Evolutionary conservation across 1,140 invertebrate species (phyloP), one percentile per base, ranked within the genome.

Genomic region (Ectropis grisescens): DNA sequence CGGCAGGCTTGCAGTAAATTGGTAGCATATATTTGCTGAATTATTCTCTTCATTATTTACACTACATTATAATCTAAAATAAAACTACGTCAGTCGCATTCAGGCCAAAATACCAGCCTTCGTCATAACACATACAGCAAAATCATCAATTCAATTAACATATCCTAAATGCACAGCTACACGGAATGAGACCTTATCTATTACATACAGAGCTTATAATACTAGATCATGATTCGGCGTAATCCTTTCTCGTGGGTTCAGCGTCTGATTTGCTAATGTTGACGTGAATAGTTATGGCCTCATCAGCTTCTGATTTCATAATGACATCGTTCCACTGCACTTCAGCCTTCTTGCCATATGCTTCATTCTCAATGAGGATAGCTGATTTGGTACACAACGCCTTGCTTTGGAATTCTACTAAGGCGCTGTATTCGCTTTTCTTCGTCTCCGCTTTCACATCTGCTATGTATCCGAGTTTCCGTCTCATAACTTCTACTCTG

Each of bases 361-460:
- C 47, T 41, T 78, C 72, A 41, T 81, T 79, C 27, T 80, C 76
- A 25, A 81, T 76, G 3, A 72, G 31, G 24, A 82, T 67, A 16
- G 66, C 72, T 5, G 66, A 74, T 56, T 80, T 82, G n/a, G 67
- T 80, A 33, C 59, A 49, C 11, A 81, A 36, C 0, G 68, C 65
- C 48, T 74, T 74, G 40, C 76, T 78, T 56, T 81, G 69, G 41
- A 82, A 82, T 35, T 82, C 76, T 8, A 82, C 60, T 5, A 80
- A 32, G 34, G 76, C 76, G 35, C 70, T 72, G 37, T 78, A 82
- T 9, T 78, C 70, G 29, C 76, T 75, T 27, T 74, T 82, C 22
- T 64, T 79, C 0, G 59, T 42, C 37, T 75, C 70, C 3, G 60
- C 53, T 43, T 78, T 82, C 0, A 44, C 23, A 26, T 82, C 68